phyloP scores from a whole-genome alignment of 2,113 vertebrate genomes.

The Perca fluviatilis region DNA sequence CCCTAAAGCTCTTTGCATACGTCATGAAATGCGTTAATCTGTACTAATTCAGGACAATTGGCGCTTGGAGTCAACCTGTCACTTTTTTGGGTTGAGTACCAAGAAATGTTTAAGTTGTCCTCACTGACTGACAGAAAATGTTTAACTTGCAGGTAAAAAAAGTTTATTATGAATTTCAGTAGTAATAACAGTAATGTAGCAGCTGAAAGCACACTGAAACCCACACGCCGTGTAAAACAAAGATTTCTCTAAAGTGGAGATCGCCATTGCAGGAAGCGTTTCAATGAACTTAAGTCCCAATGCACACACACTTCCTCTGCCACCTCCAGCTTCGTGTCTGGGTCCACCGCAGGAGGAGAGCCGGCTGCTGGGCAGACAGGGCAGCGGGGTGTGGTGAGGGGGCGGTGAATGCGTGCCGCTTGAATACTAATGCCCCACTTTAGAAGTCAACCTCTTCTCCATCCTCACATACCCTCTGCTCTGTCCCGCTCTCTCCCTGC shows the following conservation, averaged over 20 bases:
- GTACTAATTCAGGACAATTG: too few species aligned
- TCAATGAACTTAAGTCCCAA: slow-evolving; percentile 40
- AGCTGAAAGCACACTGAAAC: slow-evolving; percentile 29
- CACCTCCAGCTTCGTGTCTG: slow-evolving; percentile 59
- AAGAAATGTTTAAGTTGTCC: slow-evolving; percentile 39
- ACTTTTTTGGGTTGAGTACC: neutral
- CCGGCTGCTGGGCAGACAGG: slow-evolving; percentile 68
- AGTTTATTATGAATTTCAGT: slow-evolving; percentile 25
- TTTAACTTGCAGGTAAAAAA: slow-evolving; percentile 16
- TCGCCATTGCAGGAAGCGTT: slow-evolving; percentile 55
- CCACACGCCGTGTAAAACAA: slow-evolving; percentile 30
- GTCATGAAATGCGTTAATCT: neutral
- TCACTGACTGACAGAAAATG: slow-evolving; percentile 40
- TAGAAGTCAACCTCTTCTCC: slow-evolving; percentile 86
- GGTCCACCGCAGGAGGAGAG: slow-evolving; percentile 59
- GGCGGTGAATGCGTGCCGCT: slow-evolving; percentile 48
- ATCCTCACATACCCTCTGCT: slow-evolving; percentile 71
- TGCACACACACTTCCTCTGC: slow-evolving; percentile 13
- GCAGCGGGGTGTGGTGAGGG: slow-evolving; percentile 64
- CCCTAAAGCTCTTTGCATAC: neutral
- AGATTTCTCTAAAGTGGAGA: slow-evolving; percentile 49
- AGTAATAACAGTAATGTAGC: slow-evolving; percentile 19
- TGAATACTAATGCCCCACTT: slow-evolving; percentile 94
- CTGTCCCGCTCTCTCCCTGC: slow-evolving; percentile 51
- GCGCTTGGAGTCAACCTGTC: too few species aligned